phyloP scores from a whole-genome alignment of 2,113 vertebrate species.

The Microcebus ravelobensis region DNA sequence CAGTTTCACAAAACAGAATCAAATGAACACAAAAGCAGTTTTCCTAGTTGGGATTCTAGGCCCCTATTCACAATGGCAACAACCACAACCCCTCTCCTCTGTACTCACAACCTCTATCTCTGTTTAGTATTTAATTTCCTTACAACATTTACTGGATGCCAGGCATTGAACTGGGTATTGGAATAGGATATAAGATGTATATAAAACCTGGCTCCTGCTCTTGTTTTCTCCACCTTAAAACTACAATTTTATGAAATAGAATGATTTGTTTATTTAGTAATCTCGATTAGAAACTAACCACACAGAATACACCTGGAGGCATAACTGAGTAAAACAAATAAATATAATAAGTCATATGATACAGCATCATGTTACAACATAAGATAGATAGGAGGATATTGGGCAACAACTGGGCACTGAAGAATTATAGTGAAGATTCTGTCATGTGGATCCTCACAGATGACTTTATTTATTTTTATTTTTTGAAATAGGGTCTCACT shows the following conservation, averaged over 20 bases:
- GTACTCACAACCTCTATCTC: not conserved
- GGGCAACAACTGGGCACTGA: not conserved
- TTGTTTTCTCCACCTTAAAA: conserved; percentile 39
- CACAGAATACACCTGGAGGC: not conserved
- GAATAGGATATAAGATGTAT: not conserved
- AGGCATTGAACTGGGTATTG: conserved; percentile 19
- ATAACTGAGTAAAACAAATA: not conserved
- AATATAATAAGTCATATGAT: not conserved
- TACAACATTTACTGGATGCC: conserved; percentile 18
- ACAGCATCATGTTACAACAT: not conserved
- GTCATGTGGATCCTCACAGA: not conserved
- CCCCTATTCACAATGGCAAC: not conserved
- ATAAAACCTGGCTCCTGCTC: not conserved
- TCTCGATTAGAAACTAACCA: conserved; percentile 35
- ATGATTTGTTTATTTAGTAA: conserved; percentile 25
- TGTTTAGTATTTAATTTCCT: conserved; percentile 60
- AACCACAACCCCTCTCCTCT: not conserved
- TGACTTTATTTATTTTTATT: not conserved
- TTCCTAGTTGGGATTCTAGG: conserved; percentile 5
- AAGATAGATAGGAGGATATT: not conserved
- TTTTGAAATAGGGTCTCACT: too few relatives aligned
- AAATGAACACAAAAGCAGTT: conserved; percentile 43
- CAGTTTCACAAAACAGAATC: conserved; percentile 7
- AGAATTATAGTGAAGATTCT: not conserved
- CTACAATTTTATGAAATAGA: not conserved